A percentile compares a stretch with the other conserved stretches of the same genome.
These are phyloP conservation scores for Ethmia dodecea DNA, from an alignment of 2,888 invertebrate genomes.

Conservation along the genomic window DNA sequence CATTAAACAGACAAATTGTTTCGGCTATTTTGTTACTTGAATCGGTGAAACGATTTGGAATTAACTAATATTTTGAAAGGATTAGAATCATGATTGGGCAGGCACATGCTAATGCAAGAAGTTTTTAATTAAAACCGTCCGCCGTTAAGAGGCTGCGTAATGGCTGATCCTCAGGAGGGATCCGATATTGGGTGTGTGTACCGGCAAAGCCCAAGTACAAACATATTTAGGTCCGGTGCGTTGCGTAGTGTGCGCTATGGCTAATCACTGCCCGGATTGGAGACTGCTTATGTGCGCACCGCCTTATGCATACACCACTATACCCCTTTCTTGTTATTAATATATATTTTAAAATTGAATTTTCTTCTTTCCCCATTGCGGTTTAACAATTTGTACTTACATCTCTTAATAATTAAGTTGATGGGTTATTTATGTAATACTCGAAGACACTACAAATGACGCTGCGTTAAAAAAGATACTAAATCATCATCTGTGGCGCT, in stretches of 20 bases:
- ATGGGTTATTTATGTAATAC: too few species aligned
- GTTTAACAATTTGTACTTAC: background rate
- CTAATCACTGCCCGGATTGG: slow-evolving; percentile 61
- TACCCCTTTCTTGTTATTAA: slow-evolving; percentile 39
- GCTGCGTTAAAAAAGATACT: too few species aligned
- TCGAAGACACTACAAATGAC: too few species aligned
- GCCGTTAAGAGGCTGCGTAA: slow-evolving; percentile 74
- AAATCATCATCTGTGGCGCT: too few species aligned
- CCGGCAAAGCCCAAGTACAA: slow-evolving; percentile 67
- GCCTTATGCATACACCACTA: slow-evolving; percentile 30
- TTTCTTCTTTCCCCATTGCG: too few species aligned
- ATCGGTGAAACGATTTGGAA: slow-evolving; percentile 26
- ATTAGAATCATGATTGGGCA: slow-evolving; percentile 62
- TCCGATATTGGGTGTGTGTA: slow-evolving; percentile 67
- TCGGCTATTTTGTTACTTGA: background rate
- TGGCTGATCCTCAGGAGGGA: slow-evolving; percentile 71
- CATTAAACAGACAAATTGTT: too few species aligned
- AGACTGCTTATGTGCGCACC: slow-evolving; percentile 51
- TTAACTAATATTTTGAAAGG: slow-evolving; percentile 70
- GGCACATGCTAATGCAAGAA: slow-evolving; percentile 75
- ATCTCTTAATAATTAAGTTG: too few species aligned
- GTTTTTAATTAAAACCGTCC: slow-evolving; percentile 77
- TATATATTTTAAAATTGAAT: slow-evolving; percentile 5
- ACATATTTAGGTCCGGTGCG: slow-evolving; percentile 71
- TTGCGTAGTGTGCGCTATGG: slow-evolving; percentile 51